Evolutionary conservation across 1,140 invertebrate species (phyloP).

Genomic region (Cherax destructor): DNA sequence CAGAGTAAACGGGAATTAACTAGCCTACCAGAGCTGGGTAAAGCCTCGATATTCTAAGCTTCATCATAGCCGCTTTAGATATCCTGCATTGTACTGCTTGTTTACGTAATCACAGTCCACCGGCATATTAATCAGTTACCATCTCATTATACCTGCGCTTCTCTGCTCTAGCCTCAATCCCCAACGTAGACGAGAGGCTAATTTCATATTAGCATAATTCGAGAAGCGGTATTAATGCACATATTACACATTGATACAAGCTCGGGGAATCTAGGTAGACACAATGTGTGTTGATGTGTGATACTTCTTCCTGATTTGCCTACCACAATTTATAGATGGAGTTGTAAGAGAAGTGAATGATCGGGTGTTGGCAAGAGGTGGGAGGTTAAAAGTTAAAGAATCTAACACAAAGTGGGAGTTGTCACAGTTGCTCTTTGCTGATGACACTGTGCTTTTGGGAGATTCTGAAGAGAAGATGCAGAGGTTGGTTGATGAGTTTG

Average conservation of each 20-base stretch:
- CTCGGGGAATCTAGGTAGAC: neutral
- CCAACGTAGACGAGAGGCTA: neutral
- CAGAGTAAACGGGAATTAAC: neutral
- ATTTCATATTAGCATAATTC: constrained; percentile 10
- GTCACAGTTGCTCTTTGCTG: too few species aligned
- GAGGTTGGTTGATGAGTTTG: too few species aligned
- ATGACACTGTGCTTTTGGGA: too few species aligned
- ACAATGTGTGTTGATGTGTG: neutral
- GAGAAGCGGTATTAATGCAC: neutral
- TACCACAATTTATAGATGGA: too few species aligned
- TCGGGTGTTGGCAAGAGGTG: too few species aligned
- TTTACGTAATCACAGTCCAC: neutral
- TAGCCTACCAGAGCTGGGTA: neutral
- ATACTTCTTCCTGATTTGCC: neutral
- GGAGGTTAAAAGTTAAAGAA: too few species aligned
- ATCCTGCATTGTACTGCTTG: neutral
- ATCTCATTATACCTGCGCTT: neutral
- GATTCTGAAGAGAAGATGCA: too few species aligned
- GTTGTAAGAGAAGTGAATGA: too few species aligned
- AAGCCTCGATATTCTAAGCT: neutral
- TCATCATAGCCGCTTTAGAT: neutral
- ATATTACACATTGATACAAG: neutral
- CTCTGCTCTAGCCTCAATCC: neutral
- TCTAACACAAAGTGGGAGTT: too few species aligned
- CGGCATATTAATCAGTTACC: neutral